Base-by-base conservation (phyloP, 2,113 vertebrate genomes). In the Petroica traversi region DNA sequence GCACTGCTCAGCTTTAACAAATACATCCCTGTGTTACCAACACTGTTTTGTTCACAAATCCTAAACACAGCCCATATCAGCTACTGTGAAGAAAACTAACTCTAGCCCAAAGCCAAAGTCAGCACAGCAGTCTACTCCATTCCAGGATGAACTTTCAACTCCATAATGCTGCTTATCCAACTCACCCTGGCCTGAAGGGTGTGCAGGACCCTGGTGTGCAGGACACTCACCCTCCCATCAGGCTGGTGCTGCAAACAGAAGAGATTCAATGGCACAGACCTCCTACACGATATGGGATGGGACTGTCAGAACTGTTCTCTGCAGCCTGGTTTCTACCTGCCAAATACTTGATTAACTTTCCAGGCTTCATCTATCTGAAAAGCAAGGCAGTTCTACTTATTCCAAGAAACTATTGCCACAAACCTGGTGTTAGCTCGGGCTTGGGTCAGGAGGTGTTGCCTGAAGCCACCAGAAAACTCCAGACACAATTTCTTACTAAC, bases 131-230 rank as follows among this genome's bases (percentile, higher is more conserved):
- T 11, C 33, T 38, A 28, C 24, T 54, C 16, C 5, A 9, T 16
- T 85, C 46, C 57, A 15, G 33, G 58, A 55, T 45, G 24, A 85
- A 49, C 9, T 34, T 71, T 41, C 22, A 26, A 5, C 19, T 81
- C 34, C 63, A 41, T 36, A 54, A 5, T 1, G 4, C 20, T 49
- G 31, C n/a, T 83, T 2, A 1, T 19, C 9, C 1, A 0, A 14
- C 61, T 72, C 28, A 72, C 11, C 14, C 28, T 28, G 29, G 41
- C 6, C 4, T 55, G 54, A 41, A 41, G 41, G 55, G 28, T 13
- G 9, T 17, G 25, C 22, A 6, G 55, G 19, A 33, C 38, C 18
- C 19, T 1, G 1, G 36, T 17, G 59, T 33, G 61, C 61, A 63
- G 61, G 61, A 63, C 13, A 20, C 22, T 9, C 40, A 31, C 28